Evolutionary conservation across 2,113 vertebrate species (phyloP).

Genomic region (Furnarius figulus): DNA sequence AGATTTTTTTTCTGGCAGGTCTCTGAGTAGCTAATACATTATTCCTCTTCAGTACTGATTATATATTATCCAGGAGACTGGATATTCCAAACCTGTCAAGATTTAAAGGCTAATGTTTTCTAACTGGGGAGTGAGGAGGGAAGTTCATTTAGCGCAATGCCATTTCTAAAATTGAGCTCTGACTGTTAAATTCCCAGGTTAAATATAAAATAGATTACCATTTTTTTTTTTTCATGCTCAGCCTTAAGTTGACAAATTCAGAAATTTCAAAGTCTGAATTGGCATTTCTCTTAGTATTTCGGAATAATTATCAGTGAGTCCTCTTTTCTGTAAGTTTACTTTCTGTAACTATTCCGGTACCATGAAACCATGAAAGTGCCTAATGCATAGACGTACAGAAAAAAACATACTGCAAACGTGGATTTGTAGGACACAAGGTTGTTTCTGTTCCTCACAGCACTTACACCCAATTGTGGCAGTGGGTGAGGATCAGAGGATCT

Average conservation of each 20-base stretch:
- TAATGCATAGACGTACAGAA: neutral
- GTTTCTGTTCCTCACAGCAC: neutral
- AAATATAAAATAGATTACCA: conserved; percentile 1
- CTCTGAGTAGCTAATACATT: neutral
- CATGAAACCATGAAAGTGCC: neutral
- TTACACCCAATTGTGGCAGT: neutral
- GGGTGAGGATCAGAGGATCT: neutral
- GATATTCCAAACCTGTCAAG: neutral
- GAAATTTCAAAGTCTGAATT: neutral
- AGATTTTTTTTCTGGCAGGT: neutral
- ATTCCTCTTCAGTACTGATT: neutral
- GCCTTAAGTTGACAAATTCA: conserved; percentile 1
- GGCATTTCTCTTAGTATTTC: neutral
- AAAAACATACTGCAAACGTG: rapidly evolving
- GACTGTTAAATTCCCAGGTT: neutral
- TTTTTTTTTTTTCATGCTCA: neutral
- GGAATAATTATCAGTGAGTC: neutral
- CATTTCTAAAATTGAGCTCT: conserved; percentile 16
- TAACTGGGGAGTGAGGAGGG: neutral
- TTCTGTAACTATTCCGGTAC: neutral
- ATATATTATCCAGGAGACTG: neutral
- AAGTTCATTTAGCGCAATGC: neutral
- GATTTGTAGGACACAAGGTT: neutral
- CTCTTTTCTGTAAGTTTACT: neutral
- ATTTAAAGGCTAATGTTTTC: conserved; percentile 12